A percentile compares a stretch with the other conserved stretches of the same genome.
phyloP scores from a whole-genome alignment of 2,888 invertebrate genomes.

The Hirudinaria manillensis region DNA sequence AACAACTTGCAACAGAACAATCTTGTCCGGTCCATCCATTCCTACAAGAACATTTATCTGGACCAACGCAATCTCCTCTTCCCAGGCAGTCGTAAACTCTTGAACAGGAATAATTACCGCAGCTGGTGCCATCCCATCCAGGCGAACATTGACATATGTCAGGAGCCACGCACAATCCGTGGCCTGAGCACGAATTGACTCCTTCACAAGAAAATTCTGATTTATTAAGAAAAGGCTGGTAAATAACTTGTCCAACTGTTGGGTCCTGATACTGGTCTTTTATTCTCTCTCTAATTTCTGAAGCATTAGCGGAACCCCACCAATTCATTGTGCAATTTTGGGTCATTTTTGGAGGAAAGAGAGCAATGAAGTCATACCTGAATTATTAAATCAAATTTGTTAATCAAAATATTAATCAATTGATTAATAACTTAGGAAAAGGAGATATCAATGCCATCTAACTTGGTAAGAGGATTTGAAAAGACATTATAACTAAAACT shows the following conservation, averaged over 20 bases:
- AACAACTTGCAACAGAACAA: slow-evolving; percentile 39
- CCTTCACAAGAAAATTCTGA: slow-evolving; percentile 26
- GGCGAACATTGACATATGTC: slow-evolving; percentile 30
- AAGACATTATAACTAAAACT: slow-evolving; percentile 28
- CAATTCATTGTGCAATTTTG: slow-evolving; percentile 34
- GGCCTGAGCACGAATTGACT: slow-evolving; percentile 32
- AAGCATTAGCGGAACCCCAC: slow-evolving; percentile 26
- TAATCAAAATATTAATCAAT: background rate
- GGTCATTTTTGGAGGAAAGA: background rate
- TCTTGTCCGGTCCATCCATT: slow-evolving; percentile 37
- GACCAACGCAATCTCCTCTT: slow-evolving; percentile 40
- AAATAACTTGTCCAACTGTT: slow-evolving; percentile 20
- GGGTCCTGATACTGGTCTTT: slow-evolving; percentile 28
- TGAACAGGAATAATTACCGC: slow-evolving; percentile 31
- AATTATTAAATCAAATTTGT: too few relatives aligned
- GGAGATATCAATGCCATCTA: background rate
- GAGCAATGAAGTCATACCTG: slow-evolving; percentile 24
- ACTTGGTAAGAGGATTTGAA: slow-evolving; percentile 25
- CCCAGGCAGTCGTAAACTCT: slow-evolving; percentile 38
- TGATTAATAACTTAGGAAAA: background rate
- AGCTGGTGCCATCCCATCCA: slow-evolving; percentile 32
- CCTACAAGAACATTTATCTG: slow-evolving; percentile 39
- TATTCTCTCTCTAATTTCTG: slow-evolving; percentile 13
- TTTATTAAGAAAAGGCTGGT: slow-evolving; percentile 31
- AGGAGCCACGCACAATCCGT: slow-evolving; percentile 32